Base-by-base conservation (phyloP, 2,797 vertebrate species). In the Fratercula arctica region DNA sequence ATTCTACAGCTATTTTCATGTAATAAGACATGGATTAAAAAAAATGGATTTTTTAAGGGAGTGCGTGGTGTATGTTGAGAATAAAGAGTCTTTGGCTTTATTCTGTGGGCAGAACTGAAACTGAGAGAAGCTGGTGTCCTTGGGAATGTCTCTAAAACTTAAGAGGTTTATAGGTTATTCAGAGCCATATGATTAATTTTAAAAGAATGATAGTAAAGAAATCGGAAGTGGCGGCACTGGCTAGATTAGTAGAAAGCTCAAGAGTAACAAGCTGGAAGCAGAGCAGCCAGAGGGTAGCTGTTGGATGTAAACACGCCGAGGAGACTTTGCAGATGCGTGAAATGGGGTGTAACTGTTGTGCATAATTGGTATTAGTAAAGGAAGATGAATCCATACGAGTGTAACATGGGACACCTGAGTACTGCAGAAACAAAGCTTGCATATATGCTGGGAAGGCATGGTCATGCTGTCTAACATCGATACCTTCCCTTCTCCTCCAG, bases 91-190 rank as follows among this genome's bases (percentile, higher is more conserved):
- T 97, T 94, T 94, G 59, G 33, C 74, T 75, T 90, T 86, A 93
- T 48, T 75, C 85, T 86, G 37, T 93, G 66, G 94, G 12, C 64
- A 16, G 89, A 95, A 87, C 82, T 95, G 33, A 45, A 90, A 90
- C 89, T 61, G 92, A 95, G 81, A 88, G 66, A 88, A 92, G 29
- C 90, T 78, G 35, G 9, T 93, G 35, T 94, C 96, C 87, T 96
- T 41, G 77, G 68, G 77, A 78, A 48, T 33, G 59, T 67, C 87
- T 89, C 15, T 96, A 26, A 91, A 93, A 81, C 83, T 84, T 91
- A 75, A 53, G 74, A 95, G 50, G 39, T 93, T 96, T 97, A 76
- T 95, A 86, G 90, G 57, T 97, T 89, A 95, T 68, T 97, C 76
- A 85, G 50, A 85, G n/a, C 46, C 87, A 69, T 74, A 60, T 95